Percentiles rank a stretch among this genome's conserved stretches.
phyloP scores from a whole-genome alignment of 1,140 invertebrate species.

The Gonatopus flavifemur region DNA sequence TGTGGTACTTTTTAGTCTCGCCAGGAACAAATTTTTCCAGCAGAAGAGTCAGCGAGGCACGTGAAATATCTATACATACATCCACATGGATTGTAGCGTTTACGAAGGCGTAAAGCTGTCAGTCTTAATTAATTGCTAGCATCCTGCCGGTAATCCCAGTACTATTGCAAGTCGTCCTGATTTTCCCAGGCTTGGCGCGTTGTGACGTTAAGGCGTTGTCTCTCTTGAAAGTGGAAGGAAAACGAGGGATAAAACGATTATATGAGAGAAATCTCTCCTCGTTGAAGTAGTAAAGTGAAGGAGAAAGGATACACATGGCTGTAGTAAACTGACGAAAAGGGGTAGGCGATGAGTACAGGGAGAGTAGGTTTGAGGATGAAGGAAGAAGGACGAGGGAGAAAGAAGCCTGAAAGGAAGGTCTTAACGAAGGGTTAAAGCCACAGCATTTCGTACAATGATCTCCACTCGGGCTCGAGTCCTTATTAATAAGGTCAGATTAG shows the following conservation, averaged over 20 bases:
- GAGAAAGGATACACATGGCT: conserved; percentile 6
- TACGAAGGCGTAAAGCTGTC: conserved; percentile 4
- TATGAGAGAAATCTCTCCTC: conserved; percentile 42
- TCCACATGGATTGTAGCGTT: too few species aligned
- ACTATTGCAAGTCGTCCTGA: conserved; percentile 13
- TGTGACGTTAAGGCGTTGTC: too few species aligned
- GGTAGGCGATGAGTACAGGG: background rate
- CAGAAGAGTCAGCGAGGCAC: too few species aligned
- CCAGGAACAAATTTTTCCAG: too few species aligned
- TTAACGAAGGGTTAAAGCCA: conserved; percentile 41
- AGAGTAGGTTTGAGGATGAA: too few species aligned
- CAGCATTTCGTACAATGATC: conserved; percentile 38
- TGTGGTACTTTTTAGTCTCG: too few species aligned
- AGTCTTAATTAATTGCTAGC: conserved; percentile 31
- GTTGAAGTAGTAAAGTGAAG: conserved; percentile 13
- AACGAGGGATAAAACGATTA: conserved; percentile 45
- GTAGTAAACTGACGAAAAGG: too few species aligned
- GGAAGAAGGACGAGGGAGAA: background rate
- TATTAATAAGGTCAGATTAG: conserved; percentile 51
- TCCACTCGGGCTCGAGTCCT: conserved; percentile 40
- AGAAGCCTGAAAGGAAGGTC: conserved; percentile 29
- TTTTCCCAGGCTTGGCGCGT: conserved; percentile 30
- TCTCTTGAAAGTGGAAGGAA: conserved; percentile 24
- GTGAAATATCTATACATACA: too few species aligned
- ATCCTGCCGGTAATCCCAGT: conserved; percentile 22